A percentile compares a stretch with the other conserved stretches of the same genome.
These are phyloP conservation scores for Anabas testudineus DNA, from an alignment of 2,797 vertebrate genomes.

Conservation along the genomic window DNA sequence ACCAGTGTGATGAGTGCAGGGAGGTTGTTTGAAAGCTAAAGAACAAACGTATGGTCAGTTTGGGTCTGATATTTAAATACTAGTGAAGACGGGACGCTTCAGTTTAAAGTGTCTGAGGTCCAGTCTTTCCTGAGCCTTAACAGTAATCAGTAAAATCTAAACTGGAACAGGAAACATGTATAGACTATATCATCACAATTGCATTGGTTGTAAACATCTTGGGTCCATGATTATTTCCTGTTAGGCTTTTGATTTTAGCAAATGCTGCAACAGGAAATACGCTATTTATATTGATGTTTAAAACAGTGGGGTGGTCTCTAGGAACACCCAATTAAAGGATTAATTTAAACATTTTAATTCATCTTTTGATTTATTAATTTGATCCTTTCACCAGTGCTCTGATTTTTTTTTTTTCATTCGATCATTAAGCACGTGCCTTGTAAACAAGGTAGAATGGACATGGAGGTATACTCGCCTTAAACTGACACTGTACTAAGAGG, in stretches of 20 bases:
- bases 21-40: not conserved
- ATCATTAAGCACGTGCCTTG: conserved; percentile 66
- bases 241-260: not conserved
- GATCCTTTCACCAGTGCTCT: conserved; percentile 23
- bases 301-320: conserved; percentile 27
- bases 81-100: not conserved
- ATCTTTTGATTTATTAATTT: conserved; percentile 23
- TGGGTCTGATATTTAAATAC: conserved; percentile 1
- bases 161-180: not conserved
- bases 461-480: conserved; percentile 79
- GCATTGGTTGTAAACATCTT: not conserved
- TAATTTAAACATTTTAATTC: conserved; percentile 7
- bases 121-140: not conserved
- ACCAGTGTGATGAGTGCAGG: conserved; percentile 16
- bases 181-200: not conserved
- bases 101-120: conserved; percentile 5
- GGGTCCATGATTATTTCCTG: conserved; percentile 6
- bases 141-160: conserved; percentile 7
- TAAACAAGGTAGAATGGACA: conserved; percentile 68
- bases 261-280: conserved; percentile 11
- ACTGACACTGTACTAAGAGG: conserved; percentile 64
- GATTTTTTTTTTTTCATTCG: conserved; percentile 60
- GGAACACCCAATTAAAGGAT: conserved; percentile 12
- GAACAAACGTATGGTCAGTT: not conserved
- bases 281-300: not conserved